Base-by-base conservation (phyloP, 2,888 invertebrate species). In the Acleris cristana region DNA sequence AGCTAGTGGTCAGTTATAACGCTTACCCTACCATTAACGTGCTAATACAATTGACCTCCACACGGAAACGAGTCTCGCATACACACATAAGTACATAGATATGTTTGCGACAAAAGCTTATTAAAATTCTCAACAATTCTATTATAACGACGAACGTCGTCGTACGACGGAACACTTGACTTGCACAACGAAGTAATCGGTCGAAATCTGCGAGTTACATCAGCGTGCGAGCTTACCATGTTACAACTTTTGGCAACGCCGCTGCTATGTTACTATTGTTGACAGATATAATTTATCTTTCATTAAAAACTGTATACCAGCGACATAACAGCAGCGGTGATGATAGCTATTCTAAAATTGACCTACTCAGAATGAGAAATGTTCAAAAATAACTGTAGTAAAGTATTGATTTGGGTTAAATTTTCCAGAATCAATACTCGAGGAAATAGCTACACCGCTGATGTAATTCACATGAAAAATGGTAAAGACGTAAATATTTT, bases 31-130 rank as follows among this genome's bases (percentile, higher is more conserved):
- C 26, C 34, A 58, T 54, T 58, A 63, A 66, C 48, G 67, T 54
- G 67, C 62, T 57, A 56, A 55, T 66, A 78, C 78, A 81, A 79
- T 80, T 79, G 79, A 81, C 75, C 72, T 71, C 71, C 72, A 78
- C 73, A 76, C 76, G 72, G 72, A 77, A 77, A 81, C 78, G 74
- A 79, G 75, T 72, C 75, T 82, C 85, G 82, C 83, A 85, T 79
- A 79, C 85, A 82, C 82, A 78, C 84, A 74, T 78, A 82, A 85
- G 76, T 77, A 86, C 81, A 84, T 76, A 88, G 91, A 90, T 91
- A 91, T 91, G 92, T 91, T 88, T 89, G 90, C 90, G 90, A 91
- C 88, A 89, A 84, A 91, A 90, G 90, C 90, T 86, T 89, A 86
- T 80, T 84, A 81, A 82, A 83, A 82, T 76, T 18, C 70, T 78